Evolutionary conservation across 2,888 invertebrate species (phyloP), one percentile per base, ranked within the genome.

Genomic region (Panopea generosa): DNA sequence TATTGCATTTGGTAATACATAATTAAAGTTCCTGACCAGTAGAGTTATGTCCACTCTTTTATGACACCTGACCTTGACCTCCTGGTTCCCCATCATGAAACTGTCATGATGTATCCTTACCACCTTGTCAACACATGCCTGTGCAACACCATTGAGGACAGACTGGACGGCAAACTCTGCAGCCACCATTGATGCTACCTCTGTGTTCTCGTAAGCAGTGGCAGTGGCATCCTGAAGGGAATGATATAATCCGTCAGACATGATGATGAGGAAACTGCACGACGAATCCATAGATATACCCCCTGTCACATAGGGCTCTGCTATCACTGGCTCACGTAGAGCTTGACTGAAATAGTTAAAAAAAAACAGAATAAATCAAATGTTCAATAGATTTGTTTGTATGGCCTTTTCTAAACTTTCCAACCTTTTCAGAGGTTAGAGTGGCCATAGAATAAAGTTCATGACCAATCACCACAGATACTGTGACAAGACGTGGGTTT

Each of bases 181-280:
- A 14, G 90, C 90, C 45, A 92, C 91, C 90, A 91, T 90, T 26
- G 86, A 73, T 4, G 90, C 89, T 18, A 92, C 89, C 33, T 90
- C 91, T 2, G 83, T 84, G 80, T 92, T 92, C 0, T 97, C 96
- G 90, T 96, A 96, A 85, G 96, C 96, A 47, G 95, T 95, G 0
- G 95, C 95, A 16, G 95, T 95, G 0, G 95, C 95, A 93, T 97
- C 96, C 92, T 96, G 96, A 50, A 97, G 94, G 1, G 96, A 95
- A 93, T 96, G 96, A 92, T 96, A 96, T 0, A 98, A 94, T 0
- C 97, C 97, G 56, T 96, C 95, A 6, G 97, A 97, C 94, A 97
- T 96, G 24, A 98, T 93, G 2, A 98, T 94, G 14, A 98, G 93
- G 92, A 97, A 98, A 89, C 95, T 95, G 91, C 96, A 96, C 3